These are phyloP conservation scores for Watsonalla binaria DNA, from an alignment of 2,888 invertebrate genomes.

Conservation along the genomic window DNA sequence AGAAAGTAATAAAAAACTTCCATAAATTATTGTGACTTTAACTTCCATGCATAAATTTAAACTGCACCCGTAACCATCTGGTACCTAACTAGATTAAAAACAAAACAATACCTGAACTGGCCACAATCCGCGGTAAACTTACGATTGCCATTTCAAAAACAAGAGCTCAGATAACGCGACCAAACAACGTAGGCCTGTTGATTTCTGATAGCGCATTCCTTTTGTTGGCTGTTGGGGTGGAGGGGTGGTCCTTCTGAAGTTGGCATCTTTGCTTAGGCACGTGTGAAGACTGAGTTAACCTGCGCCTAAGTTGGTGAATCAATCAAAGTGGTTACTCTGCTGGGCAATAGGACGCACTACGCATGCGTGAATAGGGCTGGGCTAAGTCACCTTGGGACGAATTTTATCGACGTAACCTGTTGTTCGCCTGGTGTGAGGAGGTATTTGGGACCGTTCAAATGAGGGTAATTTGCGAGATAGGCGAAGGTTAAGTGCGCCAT, in stretches of 20 bases:
- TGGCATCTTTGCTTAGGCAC: constrained; percentile 54
- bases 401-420: neutral
- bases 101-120: constrained; percentile 10
- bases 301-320: constrained; percentile 74
- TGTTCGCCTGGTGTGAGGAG: neutral
- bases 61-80: neutral
- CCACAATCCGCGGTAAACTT: constrained; percentile 22
- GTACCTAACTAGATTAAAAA: neutral
- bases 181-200: constrained; percentile 28
- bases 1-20: too few species aligned
- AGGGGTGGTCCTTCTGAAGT: constrained; percentile 30
- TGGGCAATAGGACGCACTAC: constrained; percentile 50
- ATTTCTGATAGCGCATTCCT: constrained; percentile 22
- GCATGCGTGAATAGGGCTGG: constrained; percentile 66
- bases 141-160: constrained; percentile 36
- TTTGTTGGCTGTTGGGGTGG: constrained; percentile 12
- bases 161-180: constrained; percentile 39
- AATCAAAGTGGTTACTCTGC: constrained; percentile 68
- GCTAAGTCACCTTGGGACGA: constrained; percentile 15
- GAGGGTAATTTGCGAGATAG: neutral
- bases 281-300: constrained; percentile 48
- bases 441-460: neutral
- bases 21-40: neutral
- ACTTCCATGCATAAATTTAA: neutral
- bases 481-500: neutral